These are phyloP conservation scores for Melanostigma gelatinosum DNA, from an alignment of 2,113 vertebrate genomes.

Conservation along the genomic window DNA sequence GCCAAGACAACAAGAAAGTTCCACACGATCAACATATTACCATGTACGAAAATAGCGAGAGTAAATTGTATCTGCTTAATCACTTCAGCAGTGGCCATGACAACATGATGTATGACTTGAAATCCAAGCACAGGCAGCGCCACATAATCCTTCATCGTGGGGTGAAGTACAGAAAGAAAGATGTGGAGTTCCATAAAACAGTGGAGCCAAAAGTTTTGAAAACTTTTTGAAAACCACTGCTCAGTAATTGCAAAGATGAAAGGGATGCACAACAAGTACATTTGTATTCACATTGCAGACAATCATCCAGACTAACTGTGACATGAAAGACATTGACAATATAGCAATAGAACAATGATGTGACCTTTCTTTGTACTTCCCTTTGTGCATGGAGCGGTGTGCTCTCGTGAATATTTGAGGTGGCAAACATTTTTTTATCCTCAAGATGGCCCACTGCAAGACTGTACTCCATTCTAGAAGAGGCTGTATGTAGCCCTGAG, in stretches of 20 bases:
- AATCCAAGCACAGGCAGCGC: conserved; percentile 12
- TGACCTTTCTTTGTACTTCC: neutral
- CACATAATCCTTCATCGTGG: neutral
- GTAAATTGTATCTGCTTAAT: neutral
- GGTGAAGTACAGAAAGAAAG: neutral
- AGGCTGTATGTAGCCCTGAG: conserved; percentile 25
- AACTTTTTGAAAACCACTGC: neutral
- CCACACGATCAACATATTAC: neutral
- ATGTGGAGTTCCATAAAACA: neutral
- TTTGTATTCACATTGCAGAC: neutral
- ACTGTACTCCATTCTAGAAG: conserved; percentile 8
- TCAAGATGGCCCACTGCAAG: neutral
- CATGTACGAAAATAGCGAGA: neutral
- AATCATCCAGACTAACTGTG: neutral
- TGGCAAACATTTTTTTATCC: neutral
- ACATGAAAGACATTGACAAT: neutral
- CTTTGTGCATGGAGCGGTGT: neutral
- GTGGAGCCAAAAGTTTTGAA: neutral
- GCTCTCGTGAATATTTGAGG: conserved; percentile 4
- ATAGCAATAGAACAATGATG: neutral
- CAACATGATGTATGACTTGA: neutral
- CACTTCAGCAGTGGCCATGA: conserved; percentile 2
- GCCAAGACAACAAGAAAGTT: neutral
- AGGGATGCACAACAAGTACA: neutral
- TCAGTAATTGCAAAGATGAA: neutral